Evolutionary conservation across 2,888 invertebrate species (phyloP).

Genomic region (Dolichopus griseipennis): DNA sequence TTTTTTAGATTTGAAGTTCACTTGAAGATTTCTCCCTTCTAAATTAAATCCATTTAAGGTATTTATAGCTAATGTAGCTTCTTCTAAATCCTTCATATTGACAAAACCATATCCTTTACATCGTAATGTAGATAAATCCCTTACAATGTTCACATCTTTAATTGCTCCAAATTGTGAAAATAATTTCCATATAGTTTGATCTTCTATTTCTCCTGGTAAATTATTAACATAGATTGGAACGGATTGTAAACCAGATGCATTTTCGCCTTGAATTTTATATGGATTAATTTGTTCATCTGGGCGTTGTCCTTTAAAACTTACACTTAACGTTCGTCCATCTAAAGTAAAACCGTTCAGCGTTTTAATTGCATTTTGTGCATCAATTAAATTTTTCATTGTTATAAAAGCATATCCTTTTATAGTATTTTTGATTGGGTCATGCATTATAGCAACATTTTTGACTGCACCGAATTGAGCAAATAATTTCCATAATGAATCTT

Average conservation of each 20-base stretch:
- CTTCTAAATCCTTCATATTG: background rate
- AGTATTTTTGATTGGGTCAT: background rate
- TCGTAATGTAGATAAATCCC: background rate
- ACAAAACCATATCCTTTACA: constrained; percentile 3
- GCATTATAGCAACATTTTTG: background rate
- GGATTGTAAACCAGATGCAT: background rate
- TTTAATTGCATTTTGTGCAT: background rate
- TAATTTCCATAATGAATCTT: background rate
- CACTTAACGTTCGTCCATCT: background rate
- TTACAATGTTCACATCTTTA: background rate
- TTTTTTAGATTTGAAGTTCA: background rate
- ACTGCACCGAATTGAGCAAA: background rate
- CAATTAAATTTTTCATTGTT: background rate
- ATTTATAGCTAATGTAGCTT: background rate
- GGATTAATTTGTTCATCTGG: background rate
- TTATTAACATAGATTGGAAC: background rate
- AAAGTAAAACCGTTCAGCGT: background rate
- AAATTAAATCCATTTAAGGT: background rate
- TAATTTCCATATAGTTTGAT: constrained; percentile 3
- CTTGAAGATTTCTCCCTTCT: constrained; percentile 4
- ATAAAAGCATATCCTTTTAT: background rate
- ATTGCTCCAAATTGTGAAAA: background rate
- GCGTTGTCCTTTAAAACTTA: background rate
- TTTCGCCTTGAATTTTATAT: background rate
- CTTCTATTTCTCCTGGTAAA: background rate